phyloP scores from a whole-genome alignment of 2,888 invertebrate species.

The Drosophila pseudotakahashii region DNA sequence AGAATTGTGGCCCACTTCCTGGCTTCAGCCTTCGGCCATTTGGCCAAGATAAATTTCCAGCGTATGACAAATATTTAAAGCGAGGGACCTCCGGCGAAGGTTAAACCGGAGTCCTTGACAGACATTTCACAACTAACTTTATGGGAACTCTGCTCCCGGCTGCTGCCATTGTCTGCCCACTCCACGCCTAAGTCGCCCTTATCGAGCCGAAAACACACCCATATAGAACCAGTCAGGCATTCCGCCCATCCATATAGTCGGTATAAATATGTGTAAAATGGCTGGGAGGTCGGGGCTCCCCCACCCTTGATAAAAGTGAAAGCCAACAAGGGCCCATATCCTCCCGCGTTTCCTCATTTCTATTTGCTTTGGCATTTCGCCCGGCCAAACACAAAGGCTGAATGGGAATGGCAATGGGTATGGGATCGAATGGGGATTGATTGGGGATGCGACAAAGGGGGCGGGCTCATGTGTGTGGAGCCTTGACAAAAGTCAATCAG shows the following conservation, averaged over 20 bases:
- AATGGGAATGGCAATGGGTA: neutral
- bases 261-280: conserved; percentile 22
- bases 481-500: conserved; percentile 79
- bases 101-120: conserved; percentile 33
- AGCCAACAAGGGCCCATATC: conserved; percentile 24
- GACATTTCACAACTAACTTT: conserved; percentile 33
- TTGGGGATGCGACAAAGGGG: conserved; percentile 9
- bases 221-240: conserved; percentile 35
- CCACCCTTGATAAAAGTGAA: conserved; percentile 45
- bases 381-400: conserved; percentile 33
- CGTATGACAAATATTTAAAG: conserved; percentile 41
- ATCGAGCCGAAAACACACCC: conserved; percentile 50
- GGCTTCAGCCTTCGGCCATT: conserved; percentile 40
- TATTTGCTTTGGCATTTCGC: conserved; percentile 67
- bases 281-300: conserved; percentile 15
- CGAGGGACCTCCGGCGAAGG: conserved; percentile 20
- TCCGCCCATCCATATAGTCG: conserved; percentile 24
- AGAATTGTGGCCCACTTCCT: conserved; percentile 29
- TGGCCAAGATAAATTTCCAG: conserved; percentile 39
- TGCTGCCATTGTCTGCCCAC: conserved; percentile 1
- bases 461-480: conserved; percentile 38
- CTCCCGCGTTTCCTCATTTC: conserved; percentile 69
- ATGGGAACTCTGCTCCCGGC: conserved; percentile 38
- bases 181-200: conserved; percentile 33
- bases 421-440: conserved; percentile 16